Percentiles rank a stretch among this genome's conserved stretches.
Conservation (phyloP, 1,140 invertebrate genomes). For the Lordiphosa stackelbergi region DNA sequence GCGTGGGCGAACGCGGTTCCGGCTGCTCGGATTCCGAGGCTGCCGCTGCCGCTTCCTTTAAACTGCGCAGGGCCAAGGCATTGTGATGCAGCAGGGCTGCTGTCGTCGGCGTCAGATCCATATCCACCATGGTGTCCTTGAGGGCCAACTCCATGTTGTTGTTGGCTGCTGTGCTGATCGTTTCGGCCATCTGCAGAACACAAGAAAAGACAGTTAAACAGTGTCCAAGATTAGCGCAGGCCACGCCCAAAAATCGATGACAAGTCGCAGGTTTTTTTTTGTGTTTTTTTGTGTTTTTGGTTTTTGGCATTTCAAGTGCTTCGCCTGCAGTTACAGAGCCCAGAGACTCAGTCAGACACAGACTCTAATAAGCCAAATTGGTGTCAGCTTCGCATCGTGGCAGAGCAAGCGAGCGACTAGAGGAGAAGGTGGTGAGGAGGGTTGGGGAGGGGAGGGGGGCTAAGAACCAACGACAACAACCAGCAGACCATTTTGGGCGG, state of each 20-base stretch:
- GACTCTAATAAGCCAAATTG: constrained; percentile 56
- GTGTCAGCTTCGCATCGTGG: constrained; percentile 38
- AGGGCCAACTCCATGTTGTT: constrained; percentile 65
- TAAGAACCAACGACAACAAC: constrained; percentile 33
- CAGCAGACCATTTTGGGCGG: constrained; percentile 56
- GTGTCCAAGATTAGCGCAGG: constrained; percentile 13
- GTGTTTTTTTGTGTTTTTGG: constrained; percentile 8
- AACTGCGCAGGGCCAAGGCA: constrained; percentile 51
- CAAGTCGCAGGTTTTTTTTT: constrained; percentile 22
- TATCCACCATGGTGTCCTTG: constrained; percentile 67
- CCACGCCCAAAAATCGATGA: constrained; percentile 48
- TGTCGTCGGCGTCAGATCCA: constrained; percentile 74
- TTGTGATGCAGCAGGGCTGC: constrained; percentile 68
- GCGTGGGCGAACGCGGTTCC: constrained; percentile 51
- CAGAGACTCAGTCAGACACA: constrained; percentile 40
- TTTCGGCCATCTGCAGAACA: constrained; percentile 65
- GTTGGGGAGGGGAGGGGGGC: constrained; percentile 8
- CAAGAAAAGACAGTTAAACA: neutral
- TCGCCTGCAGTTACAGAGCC: constrained; percentile 30
- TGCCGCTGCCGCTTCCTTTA: constrained; percentile 50
- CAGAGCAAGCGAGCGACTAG: neutral
- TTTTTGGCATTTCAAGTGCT: constrained; percentile 56
- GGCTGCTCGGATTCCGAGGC: constrained; percentile 52
- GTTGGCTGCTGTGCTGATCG: constrained; percentile 58
- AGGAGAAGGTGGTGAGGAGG: constrained; percentile 1